These are phyloP conservation scores for Dolomedes plantarius DNA, from an alignment of 2,888 invertebrate genomes.

Conservation along the genomic window DNA sequence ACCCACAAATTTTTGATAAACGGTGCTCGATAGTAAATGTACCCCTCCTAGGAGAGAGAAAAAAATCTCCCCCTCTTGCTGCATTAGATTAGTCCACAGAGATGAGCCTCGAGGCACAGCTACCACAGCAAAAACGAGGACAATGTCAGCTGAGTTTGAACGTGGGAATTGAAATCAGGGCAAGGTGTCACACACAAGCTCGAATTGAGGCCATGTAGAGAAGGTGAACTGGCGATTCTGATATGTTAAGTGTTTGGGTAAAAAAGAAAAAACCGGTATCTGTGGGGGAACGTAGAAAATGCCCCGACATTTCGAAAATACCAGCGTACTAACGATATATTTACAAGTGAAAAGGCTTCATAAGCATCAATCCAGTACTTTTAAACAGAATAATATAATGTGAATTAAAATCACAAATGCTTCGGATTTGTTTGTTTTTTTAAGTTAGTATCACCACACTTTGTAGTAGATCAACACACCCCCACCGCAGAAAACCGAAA, in stretches of 20 bases:
- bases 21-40: not conserved
- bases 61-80: not conserved
- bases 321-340: no score
- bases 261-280: not conserved
- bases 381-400: no score
- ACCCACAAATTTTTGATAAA: constrained; percentile 3
- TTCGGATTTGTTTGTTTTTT: no score
- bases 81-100: not conserved
- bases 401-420: no score
- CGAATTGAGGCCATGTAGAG: constrained; percentile 46
- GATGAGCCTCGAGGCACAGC: not conserved
- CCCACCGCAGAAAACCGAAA: no score
- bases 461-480: no score
- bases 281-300: not conserved
- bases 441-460: no score
- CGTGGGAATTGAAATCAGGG: constrained; percentile 50
- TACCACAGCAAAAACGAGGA: constrained; percentile 37
- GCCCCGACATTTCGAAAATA: no score
- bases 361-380: no score
- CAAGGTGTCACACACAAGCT: constrained; percentile 51
- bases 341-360: no score
- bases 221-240: constrained; percentile 38
- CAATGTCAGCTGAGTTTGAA: constrained; percentile 49
- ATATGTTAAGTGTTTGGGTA: not conserved
- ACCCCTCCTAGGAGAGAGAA: no score